phyloP scores from a whole-genome alignment of 2,797 vertebrate species.

The Sebastes aleutianus region DNA sequence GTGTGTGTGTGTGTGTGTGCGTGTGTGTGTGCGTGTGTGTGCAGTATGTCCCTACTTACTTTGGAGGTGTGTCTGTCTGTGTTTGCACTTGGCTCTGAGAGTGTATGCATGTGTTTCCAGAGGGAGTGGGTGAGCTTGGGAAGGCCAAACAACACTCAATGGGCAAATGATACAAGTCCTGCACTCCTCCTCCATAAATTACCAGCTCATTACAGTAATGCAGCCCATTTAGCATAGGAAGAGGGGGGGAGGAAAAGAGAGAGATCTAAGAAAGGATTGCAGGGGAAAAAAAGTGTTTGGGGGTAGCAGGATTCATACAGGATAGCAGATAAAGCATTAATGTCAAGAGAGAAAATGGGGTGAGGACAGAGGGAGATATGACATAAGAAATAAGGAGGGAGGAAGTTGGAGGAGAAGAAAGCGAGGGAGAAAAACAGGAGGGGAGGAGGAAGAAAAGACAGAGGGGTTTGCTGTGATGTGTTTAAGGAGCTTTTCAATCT shows the following conservation, averaged over 20 bases:
- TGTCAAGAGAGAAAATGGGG: constrained; percentile 36
- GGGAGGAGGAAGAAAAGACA: constrained; percentile 11
- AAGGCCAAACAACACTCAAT: constrained; percentile 67
- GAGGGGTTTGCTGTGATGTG: constrained; percentile 49
- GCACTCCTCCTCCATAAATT: constrained; percentile 76
- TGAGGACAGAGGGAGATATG: constrained; percentile 2
- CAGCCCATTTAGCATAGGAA: constrained; percentile 66
- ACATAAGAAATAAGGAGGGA: constrained; percentile 20
- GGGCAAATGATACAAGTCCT: constrained; percentile 71
- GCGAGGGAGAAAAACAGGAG: neutral
- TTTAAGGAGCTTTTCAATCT: constrained; percentile 74
- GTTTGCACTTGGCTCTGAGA: constrained; percentile 30
- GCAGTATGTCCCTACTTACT: neutral
- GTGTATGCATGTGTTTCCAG: constrained; percentile 29
- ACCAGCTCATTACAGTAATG: constrained; percentile 78
- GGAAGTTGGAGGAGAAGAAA: neutral
- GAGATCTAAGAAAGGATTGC: constrained; percentile 15
- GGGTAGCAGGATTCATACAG: neutral
- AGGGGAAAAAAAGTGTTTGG: constrained; percentile 1
- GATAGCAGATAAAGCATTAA: constrained; percentile 34
- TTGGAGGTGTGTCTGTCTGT: constrained; percentile 2
- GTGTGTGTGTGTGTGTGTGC: neutral
- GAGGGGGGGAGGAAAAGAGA: neutral
- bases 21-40: neutral
- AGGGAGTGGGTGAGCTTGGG: constrained; percentile 27